Evolutionary conservation across 1,140 invertebrate genomes (phyloP).

Genomic region (Himalopsyche phryganea): DNA sequence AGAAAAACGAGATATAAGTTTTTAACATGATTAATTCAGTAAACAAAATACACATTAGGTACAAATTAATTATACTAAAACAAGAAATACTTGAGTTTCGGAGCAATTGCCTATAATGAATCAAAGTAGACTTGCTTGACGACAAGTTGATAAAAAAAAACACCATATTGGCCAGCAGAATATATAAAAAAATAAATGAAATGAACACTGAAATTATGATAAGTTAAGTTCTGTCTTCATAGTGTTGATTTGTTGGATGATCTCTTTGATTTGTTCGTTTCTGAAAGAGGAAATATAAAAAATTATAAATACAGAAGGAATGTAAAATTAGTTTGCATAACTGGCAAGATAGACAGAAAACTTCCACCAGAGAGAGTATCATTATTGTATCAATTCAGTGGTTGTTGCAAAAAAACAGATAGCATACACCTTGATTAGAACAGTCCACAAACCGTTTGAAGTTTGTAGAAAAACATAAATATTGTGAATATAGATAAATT

Average conservation of each 20-base stretch:
- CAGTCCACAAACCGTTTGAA: not conserved
- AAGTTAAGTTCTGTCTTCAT: constrained; percentile 25
- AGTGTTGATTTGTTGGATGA: constrained; percentile 39
- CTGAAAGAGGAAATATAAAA: constrained; percentile 36
- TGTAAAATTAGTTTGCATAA: constrained; percentile 14
- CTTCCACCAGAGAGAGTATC: not conserved
- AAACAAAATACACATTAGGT: too few relatives aligned
- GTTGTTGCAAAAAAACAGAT: not conserved
- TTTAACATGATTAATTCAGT: too few relatives aligned
- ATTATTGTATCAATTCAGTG: not conserved
- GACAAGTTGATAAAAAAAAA: too few relatives aligned
- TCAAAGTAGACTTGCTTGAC: too few relatives aligned
- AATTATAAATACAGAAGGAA: not conserved
- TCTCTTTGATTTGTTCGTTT: constrained; percentile 38
- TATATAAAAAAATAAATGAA: too few relatives aligned
- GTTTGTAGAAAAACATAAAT: not conserved
- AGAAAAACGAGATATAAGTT: too few relatives aligned
- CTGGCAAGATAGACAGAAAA: not conserved
- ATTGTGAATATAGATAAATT: not conserved
- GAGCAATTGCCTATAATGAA: too few relatives aligned
- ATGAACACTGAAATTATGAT: not conserved
- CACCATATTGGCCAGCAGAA: too few relatives aligned
- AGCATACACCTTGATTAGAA: not conserved
- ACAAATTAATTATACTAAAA: too few relatives aligned
- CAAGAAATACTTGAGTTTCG: too few relatives aligned